phyloP scores from a whole-genome alignment of 2,797 vertebrate species.

The Cyclura pinguis region DNA sequence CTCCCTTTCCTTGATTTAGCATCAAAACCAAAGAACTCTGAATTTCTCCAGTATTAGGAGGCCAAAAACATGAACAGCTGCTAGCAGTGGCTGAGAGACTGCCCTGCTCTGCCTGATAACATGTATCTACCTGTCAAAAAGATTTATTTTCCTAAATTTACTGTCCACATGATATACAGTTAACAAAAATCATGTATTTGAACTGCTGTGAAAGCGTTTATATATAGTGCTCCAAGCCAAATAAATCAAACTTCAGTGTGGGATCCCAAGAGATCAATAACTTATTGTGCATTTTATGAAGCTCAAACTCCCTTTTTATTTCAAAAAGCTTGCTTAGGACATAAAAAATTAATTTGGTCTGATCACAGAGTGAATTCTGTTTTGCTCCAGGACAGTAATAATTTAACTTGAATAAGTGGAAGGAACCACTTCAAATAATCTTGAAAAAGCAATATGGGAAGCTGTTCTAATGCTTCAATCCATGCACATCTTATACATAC shows the following conservation, averaged over 20 bases:
- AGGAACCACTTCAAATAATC: not conserved
- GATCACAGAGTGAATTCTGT: not conserved
- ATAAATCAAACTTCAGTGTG: not conserved
- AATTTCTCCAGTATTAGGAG: not conserved
- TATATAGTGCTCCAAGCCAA: not conserved
- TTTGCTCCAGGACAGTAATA: not conserved
- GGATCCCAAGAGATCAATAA: slow-evolving; percentile 6
- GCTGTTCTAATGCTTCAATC: fast-evolving
- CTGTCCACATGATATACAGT: not conserved
- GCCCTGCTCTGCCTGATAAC: not conserved
- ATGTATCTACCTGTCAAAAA: not conserved
- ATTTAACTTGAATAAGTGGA: not conserved
- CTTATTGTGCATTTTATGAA: not conserved
- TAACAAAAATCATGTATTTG: not conserved
- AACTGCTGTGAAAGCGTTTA: not conserved
- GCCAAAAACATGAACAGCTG: not conserved
- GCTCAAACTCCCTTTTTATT: not conserved
- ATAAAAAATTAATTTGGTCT: slow-evolving; percentile 5
- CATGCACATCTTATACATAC: fast-evolving
- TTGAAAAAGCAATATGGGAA: slow-evolving; percentile 34
- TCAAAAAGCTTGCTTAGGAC: not conserved
- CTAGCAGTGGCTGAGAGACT: not conserved
- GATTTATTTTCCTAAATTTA: not conserved
- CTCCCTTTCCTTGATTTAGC: not conserved
- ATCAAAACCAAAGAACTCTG: not conserved